phyloP scores from a whole-genome alignment of 2,113 vertebrate genomes.

The Pterocles orientalis region DNA sequence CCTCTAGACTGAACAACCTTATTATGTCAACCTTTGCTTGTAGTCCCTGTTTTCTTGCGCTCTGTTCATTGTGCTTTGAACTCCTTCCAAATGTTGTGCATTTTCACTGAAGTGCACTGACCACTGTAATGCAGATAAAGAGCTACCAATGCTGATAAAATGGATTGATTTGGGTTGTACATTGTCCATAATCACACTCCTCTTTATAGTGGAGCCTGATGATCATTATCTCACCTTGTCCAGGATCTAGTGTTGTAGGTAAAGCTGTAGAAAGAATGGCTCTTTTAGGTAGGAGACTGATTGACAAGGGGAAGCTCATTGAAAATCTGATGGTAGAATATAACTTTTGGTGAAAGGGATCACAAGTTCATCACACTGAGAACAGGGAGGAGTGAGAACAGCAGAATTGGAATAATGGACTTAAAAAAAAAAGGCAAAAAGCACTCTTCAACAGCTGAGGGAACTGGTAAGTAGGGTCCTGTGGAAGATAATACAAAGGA shows the following conservation, averaged over 20 bases:
- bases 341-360: background rate
- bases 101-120: background rate
- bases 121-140: background rate
- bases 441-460: slow-evolving; percentile 19
- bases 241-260: background rate
- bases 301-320: background rate
- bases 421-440: slow-evolving; percentile 9
- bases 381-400: slow-evolving; percentile 9
- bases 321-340: background rate
- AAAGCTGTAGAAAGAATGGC: background rate
- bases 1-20: background rate
- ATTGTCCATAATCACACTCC: background rate
- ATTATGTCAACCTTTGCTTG: background rate
- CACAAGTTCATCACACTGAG: background rate
- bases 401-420: slow-evolving; percentile 53
- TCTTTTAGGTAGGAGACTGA: background rate
- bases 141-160: background rate
- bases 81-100: background rate
- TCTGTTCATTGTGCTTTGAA: background rate
- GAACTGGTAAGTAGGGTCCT: slow-evolving; percentile 25
- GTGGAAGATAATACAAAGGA: slow-evolving; percentile 6
- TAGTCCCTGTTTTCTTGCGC: accelerated
- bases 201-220: background rate
- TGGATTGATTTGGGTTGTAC: background rate
- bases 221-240: background rate